Percentiles rank a stretch among this genome's conserved stretches.
phyloP scores from a whole-genome alignment of 2,888 invertebrate genomes.

The Lasioglossum figueresi region DNA sequence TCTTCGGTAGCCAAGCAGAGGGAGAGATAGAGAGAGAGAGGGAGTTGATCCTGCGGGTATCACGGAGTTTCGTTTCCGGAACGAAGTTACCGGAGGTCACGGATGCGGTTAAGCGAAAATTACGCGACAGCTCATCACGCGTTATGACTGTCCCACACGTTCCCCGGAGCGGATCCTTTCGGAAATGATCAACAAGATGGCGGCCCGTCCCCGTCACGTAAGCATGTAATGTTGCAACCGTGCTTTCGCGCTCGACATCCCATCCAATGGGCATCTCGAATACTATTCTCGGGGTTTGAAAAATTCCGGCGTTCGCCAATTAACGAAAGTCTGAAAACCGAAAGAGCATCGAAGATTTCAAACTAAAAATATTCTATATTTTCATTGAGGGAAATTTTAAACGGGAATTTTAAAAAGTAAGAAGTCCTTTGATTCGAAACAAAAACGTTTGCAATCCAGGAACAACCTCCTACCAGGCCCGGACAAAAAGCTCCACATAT shows the following conservation, averaged over 20 bases:
- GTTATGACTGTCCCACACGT: conserved; percentile 50
- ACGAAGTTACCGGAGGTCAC: conserved; percentile 32
- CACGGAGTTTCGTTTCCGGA: conserved; percentile 26
- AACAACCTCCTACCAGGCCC: background rate
- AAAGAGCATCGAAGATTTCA: background rate
- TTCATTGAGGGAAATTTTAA: background rate
- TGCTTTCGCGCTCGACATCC: background rate
- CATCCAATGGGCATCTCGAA: background rate
- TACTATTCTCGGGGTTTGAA: background rate
- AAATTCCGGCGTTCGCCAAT: background rate
- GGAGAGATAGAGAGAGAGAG: background rate
- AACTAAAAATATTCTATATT: background rate
- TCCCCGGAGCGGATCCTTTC: conserved; percentile 26
- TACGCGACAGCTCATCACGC: conserved; percentile 59
- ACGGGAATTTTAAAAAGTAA: background rate
- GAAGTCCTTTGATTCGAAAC: background rate
- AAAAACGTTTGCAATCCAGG: background rate
- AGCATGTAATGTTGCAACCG: conserved; percentile 27
- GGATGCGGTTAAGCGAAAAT: conserved; percentile 54
- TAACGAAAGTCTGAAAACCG: background rate
- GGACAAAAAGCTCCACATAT: background rate
- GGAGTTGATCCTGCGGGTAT: background rate
- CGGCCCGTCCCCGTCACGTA: conserved; percentile 40
- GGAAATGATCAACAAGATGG: conserved; percentile 34
- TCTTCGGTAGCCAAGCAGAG: background rate